phyloP scores from a whole-genome alignment of 2,113 vertebrate species.

The Ahaetulla prasina region DNA sequence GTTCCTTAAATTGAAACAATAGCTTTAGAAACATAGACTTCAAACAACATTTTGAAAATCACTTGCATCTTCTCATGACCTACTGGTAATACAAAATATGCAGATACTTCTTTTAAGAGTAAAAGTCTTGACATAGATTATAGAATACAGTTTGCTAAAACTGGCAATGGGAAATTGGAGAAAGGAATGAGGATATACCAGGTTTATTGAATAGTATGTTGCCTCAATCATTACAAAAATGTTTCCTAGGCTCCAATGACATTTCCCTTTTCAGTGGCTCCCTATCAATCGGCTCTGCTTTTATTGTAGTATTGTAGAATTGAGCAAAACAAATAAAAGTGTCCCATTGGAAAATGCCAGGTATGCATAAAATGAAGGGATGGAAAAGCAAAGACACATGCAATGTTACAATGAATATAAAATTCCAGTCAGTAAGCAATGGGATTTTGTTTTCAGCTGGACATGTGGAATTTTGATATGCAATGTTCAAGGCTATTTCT shows the following conservation, averaged over 20 bases:
- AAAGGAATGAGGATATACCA: constrained; percentile 14
- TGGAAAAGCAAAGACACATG: constrained; percentile 1
- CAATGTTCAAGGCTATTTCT: neutral
- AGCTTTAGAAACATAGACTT: neutral
- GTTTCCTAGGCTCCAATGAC: constrained; percentile 43
- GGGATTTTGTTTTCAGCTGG: neutral
- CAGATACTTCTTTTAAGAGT: constrained; percentile 21
- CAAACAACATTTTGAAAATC: neutral
- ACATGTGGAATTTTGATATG: neutral
- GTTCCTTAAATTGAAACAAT: neutral
- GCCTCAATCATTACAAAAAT: constrained; percentile 43
- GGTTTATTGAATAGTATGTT: constrained; percentile 26
- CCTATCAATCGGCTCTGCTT: constrained; percentile 36
- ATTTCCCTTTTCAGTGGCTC: constrained; percentile 50
- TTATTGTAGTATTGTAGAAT: constrained; percentile 10
- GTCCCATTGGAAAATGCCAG: constrained; percentile 22
- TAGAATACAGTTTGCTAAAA: constrained; percentile 36
- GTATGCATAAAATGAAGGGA: constrained; percentile 27
- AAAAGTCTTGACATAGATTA: constrained; percentile 10
- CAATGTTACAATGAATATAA: constrained; percentile 10
- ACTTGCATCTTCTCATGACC: neutral
- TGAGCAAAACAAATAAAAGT: constrained; percentile 11
- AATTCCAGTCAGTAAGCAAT: neutral
- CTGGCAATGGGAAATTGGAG: constrained; percentile 24
- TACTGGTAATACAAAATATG: neutral